These are phyloP conservation scores for Nemurella pictetii DNA, from an alignment of 2,888 invertebrate species.

Conservation along the genomic window DNA sequence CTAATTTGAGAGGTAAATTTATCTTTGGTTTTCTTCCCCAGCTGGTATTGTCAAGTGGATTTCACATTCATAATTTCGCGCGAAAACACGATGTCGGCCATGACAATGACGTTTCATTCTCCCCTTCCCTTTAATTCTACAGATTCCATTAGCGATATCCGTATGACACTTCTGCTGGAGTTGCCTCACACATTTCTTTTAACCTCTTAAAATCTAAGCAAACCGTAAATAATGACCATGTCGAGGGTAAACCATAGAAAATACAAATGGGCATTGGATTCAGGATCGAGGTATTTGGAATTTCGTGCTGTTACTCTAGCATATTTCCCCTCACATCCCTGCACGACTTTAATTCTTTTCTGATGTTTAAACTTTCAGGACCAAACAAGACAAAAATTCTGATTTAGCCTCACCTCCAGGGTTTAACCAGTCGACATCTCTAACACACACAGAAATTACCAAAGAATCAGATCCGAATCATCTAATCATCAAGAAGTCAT, in stretches of 20 bases:
- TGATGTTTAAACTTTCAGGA: conserved; percentile 40
- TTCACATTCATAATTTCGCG: background rate
- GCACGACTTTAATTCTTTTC: background rate
- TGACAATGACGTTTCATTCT: background rate
- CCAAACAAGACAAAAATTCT: conserved; percentile 45
- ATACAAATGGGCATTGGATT: conserved; percentile 68
- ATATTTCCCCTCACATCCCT: background rate
- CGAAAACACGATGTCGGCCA: background rate
- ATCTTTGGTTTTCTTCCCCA: no score
- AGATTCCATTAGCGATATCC: background rate
- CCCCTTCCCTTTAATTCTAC: no score
- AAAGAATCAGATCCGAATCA: conserved; percentile 82
- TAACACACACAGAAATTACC: conserved; percentile 75
- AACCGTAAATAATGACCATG: conserved; percentile 16
- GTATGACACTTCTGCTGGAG: background rate
- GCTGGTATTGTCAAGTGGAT: no score
- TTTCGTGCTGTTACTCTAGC: background rate
- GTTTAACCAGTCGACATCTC: conserved; percentile 72
- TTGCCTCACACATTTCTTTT: background rate
- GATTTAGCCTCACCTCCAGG: conserved; percentile 75
- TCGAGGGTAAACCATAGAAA: conserved; percentile 49
- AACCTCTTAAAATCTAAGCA: background rate
- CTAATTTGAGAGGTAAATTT: no score
- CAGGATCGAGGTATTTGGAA: conserved; percentile 57
- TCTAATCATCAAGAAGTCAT: conserved; percentile 89